Base-by-base conservation (phyloP, 2,113 vertebrate species). In the Antennarius striatus region DNA sequence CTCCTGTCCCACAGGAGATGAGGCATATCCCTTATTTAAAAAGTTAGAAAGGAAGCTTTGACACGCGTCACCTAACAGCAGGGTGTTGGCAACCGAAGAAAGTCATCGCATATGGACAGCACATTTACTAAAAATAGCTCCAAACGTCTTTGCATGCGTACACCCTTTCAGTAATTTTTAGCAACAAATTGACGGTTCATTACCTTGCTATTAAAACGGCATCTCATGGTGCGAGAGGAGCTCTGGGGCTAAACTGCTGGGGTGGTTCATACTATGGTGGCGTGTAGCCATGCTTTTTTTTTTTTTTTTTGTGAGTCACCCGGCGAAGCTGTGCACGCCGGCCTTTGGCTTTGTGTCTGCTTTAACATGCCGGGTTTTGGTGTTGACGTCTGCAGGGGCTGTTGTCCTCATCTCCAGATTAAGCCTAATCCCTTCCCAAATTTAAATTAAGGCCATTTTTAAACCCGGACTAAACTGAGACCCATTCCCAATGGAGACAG, bases 341-440 rank as follows among this genome's bases (percentile, higher is more conserved):
- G 79, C 80, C 54, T 55, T 48, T 65, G 79, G 79, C 75, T 83
- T 83, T 84, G 82, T 78, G 63, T 86, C 63, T 62, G 67, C 66
- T 61, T 79, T 74, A 67, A 82, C 77, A 67, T 76, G 63, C 65
- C 17, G 50, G 65, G 53, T 78, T 77, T 36, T 61, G 82, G 75
- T 80, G 76, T 82, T 80, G 39, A 54, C 72, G 80, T 83, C 78
- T 76, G 79, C 56, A 29, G 68, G 78, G 73, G 55, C 69, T 68
- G 67, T 68, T 78, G 75, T 85, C 82, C 68, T 48, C 51, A 36
- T 52, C 77, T 56, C 15, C 77, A 75, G 61, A 75, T 81, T 84
- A 82, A 80, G 71, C 79, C 68, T 81, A 80, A 90, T 87, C 77
- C 73, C 60, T 74, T 67, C 75, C 62, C 64, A 81, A 87, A 90